Evolutionary conservation across 2,113 vertebrate genomes (phyloP).

Genomic region (Suncus etruscus): DNA sequence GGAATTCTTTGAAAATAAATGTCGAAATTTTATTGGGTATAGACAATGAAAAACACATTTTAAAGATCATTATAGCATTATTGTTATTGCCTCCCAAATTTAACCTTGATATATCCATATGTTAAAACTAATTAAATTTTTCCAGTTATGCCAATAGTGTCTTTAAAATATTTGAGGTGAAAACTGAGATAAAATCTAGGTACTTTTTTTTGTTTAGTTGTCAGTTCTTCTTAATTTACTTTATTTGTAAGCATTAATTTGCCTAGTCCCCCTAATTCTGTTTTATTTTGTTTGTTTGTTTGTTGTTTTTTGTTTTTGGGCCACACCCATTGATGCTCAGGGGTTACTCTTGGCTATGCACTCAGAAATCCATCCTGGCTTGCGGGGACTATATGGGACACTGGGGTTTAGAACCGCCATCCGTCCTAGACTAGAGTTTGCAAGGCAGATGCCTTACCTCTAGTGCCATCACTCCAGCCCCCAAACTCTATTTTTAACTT

Average conservation of each 20-base stretch:
- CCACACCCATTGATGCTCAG: no score
- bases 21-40: not conserved
- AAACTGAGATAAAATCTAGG: not conserved
- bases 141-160: not conserved
- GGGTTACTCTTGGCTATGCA: no score
- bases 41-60: not conserved
- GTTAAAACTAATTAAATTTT: not conserved
- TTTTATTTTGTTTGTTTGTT: no score
- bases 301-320: no score
- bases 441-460: no score
- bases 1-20: not conserved
- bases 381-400: no score
- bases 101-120: not conserved
- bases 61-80: not conserved
- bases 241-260: not conserved
- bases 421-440: no score
- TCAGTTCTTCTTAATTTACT: not conserved
- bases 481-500: not conserved
- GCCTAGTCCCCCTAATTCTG: not conserved
- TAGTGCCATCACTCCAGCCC: no score
- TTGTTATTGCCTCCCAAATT: not conserved
- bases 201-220: not conserved
- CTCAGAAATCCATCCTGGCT: no score
- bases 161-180: not conserved
- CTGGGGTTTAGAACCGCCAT: no score